Evolutionary conservation across 2,113 vertebrate genomes (phyloP).

Genomic region (Probosciger aterrimus): DNA sequence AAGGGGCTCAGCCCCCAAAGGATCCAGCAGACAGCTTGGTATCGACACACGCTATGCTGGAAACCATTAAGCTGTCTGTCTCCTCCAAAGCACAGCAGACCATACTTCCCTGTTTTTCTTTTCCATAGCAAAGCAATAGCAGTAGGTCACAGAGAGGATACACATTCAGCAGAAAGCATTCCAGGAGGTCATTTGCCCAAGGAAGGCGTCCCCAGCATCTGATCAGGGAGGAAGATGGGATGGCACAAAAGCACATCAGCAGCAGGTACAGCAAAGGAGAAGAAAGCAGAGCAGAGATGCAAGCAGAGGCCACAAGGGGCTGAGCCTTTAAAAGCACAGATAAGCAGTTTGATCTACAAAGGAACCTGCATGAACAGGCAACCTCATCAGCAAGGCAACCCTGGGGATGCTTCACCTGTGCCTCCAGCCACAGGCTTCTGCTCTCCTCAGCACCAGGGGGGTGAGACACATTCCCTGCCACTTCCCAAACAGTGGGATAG

Average conservation of each 20-base stretch:
- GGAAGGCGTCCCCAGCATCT: conserved; percentile 20
- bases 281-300: conserved; percentile 57
- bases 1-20: neutral
- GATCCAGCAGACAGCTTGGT: neutral
- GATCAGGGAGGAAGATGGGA: conserved; percentile 32
- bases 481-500: neutral
- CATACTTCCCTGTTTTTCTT: neutral
- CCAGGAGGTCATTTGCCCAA: conserved; percentile 42
- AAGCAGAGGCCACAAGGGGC: conserved; percentile 57
- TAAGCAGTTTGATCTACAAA: conserved; percentile 66
- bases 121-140: neutral
- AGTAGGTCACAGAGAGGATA: neutral
- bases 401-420: conserved; percentile 48
- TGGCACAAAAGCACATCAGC: conserved; percentile 17
- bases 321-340: conserved; percentile 51
- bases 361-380: conserved; percentile 10
- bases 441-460: neutral
- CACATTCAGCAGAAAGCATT: neutral
- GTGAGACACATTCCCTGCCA: neutral
- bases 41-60: neutral
- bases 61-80: conserved; percentile 1
- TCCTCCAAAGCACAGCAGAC: neutral
- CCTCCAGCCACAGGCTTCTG: neutral
- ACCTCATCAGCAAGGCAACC: conserved; percentile 50
- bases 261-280: conserved; percentile 19